Conservation (phyloP, 2,888 invertebrate species). For the Arrhopalites spinosus region DNA sequence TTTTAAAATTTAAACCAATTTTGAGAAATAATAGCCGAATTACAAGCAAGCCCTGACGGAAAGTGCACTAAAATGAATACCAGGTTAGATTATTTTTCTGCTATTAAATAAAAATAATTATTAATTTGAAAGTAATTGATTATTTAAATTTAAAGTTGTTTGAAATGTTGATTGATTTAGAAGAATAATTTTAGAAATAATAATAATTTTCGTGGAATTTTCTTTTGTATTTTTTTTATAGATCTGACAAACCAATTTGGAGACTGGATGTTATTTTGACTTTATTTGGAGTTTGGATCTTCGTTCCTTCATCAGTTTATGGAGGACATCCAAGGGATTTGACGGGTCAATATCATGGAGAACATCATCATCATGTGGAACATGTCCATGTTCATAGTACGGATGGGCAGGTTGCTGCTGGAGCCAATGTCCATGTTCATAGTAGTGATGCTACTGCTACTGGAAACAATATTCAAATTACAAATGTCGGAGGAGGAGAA, state of each 20-base stretch:
- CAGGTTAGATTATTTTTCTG: too few species aligned
- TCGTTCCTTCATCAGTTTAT: too few species aligned
- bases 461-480: not conserved
- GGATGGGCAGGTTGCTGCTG: not conserved
- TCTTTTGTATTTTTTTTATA: not conserved
- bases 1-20: too few species aligned
- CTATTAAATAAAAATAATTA: too few species aligned
- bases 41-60: too few species aligned
- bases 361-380: conserved; percentile 21
- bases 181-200: not conserved
- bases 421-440: not conserved
- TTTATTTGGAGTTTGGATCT: not conserved
- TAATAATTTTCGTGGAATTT: not conserved
- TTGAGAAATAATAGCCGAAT: too few species aligned
- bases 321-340: conserved; percentile 34
- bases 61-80: too few species aligned
- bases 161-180: too few species aligned
- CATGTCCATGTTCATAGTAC: not conserved
- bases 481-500: not conserved
- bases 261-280: not conserved
- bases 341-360: conserved; percentile 42
- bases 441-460: not conserved
- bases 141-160: too few species aligned
- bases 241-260: not conserved
- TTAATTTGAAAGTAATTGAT: too few species aligned